A percentile compares a stretch with the other conserved stretches of the same genome.
phyloP scores from a whole-genome alignment of 35 echinoderm and acorn worm genomes.

The Lytechinus variegatus region DNA sequence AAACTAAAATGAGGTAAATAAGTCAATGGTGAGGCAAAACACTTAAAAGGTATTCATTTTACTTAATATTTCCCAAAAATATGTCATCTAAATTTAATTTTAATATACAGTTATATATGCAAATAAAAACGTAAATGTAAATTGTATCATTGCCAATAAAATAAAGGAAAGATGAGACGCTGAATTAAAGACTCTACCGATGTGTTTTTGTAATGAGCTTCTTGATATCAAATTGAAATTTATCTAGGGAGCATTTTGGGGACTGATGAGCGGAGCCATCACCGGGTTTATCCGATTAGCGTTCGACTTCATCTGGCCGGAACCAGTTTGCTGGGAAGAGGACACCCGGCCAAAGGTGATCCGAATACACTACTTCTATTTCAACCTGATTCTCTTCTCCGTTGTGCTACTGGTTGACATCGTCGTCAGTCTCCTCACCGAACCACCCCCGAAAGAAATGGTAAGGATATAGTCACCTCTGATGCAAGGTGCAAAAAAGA shows the following conservation, averaged over 20 bases:
- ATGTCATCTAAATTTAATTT: no score
- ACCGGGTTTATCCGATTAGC: slow-evolving; percentile 70
- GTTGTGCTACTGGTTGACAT: slow-evolving; percentile 67
- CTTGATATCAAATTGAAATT: neutral
- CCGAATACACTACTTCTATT: slow-evolving; percentile 84
- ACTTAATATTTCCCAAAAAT: no score
- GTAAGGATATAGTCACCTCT: slow-evolving; percentile 49
- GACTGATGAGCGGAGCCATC: slow-evolving; percentile 64
- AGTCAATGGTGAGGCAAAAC: no score
- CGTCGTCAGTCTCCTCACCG: slow-evolving; percentile 77
- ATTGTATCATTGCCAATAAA: no score
- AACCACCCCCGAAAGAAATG: slow-evolving; percentile 62
- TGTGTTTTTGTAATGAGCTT: no score
- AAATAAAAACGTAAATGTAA: no score
- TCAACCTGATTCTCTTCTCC: slow-evolving; percentile 68
- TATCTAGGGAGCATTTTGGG: slow-evolving; percentile 87
- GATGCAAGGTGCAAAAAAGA: neutral
- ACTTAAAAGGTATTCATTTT: no score
- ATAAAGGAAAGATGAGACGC: no score
- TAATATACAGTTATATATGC: no score
- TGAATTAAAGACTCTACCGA: no score
- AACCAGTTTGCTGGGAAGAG: slow-evolving; percentile 67
- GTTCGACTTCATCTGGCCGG: slow-evolving; percentile 81
- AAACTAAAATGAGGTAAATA: no score
- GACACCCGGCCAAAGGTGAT: slow-evolving; percentile 72